phyloP scores from a whole-genome alignment of 2,888 invertebrate genomes.

The Campoplex nolae region DNA sequence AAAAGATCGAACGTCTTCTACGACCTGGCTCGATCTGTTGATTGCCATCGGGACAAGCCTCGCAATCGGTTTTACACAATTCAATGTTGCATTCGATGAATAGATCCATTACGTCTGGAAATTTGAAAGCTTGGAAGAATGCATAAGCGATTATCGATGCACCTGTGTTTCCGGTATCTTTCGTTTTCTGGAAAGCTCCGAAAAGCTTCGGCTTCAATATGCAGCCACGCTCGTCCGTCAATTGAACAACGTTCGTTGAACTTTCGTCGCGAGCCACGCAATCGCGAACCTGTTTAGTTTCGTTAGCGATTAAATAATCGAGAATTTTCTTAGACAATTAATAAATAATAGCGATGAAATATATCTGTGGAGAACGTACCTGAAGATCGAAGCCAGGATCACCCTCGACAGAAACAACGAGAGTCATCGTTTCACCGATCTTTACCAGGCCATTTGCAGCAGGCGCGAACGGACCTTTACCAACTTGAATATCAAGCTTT shows the following conservation, averaged over 20 bases:
- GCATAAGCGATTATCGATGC: slow-evolving; percentile 92
- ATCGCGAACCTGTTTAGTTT: slow-evolving; percentile 87
- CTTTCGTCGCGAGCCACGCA: slow-evolving; percentile 91
- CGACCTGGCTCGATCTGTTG: slow-evolving; percentile 87
- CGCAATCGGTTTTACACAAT: slow-evolving; percentile 92
- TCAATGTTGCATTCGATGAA: slow-evolving; percentile 93
- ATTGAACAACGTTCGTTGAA: slow-evolving; percentile 88
- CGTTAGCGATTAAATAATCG: not conserved
- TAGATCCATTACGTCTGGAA: slow-evolving; percentile 93
- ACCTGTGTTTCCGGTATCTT: slow-evolving; percentile 90
- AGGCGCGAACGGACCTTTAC: slow-evolving; percentile 91
- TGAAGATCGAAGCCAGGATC: slow-evolving; percentile 92
- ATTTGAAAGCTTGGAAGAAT: slow-evolving; percentile 93
- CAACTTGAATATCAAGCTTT: slow-evolving; percentile 91
- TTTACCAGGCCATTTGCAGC: slow-evolving; percentile 92
- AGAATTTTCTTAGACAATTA: not conserved
- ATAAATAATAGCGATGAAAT: not conserved
- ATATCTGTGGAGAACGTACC: slow-evolving; percentile 68
- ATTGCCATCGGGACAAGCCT: slow-evolving; percentile 88
- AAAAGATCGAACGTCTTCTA: slow-evolving; percentile 79
- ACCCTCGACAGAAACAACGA: slow-evolving; percentile 92
- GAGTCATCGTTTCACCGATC: slow-evolving; percentile 93
- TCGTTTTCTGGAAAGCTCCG: slow-evolving; percentile 93
- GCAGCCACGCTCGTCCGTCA: slow-evolving; percentile 92
- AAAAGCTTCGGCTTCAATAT: slow-evolving; percentile 92